Base-by-base conservation (phyloP, 1,140 invertebrate species). In the Atta cephalotes region DNA sequence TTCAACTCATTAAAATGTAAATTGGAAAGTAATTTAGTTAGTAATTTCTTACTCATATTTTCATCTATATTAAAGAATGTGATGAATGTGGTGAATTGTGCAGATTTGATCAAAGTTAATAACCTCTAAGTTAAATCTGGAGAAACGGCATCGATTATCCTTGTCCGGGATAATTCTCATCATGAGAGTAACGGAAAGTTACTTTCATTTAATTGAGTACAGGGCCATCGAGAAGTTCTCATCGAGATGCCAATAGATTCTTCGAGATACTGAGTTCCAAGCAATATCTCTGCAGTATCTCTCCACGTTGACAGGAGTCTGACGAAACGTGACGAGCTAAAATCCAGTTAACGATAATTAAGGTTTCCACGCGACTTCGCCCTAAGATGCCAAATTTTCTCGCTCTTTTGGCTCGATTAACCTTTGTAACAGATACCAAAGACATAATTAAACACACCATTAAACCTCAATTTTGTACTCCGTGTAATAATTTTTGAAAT, bases 331-430 rank as follows among this genome's bases (percentile, higher is more conserved):
- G 82, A 86, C 56, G 31, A 21, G 82, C 65, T 72, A 51, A 88
- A 86, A 88, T 88, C 87, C 80, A 74, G 80, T 89, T 78, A 87
- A 63, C 74, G 88, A 72, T 88, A 86, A 88, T 89, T 88, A 88
- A 85, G 76, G 66, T 49, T 84, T 77, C 71, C 80, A 53, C 21
- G 28, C 9, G 68, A 62, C 51, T 74, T 74, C 62, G 16, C n/a
- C 35, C 16, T 53, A 66, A 66, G 51, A 72, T 53, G 25, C 45
- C 62, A 2, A 68, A 65, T 82, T 70, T 65, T 72, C 56, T 49
- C 56, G 51, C 68, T 51, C 71, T 74, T 49, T 84, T 18, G 28
- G 25, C 56, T 51, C 56, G 68, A 74, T 84, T 74, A 84, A 51
- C 68, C 4, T 2, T 14, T 21, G 68, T 28, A 68, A 62, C 21